Base-by-base conservation (phyloP, 1,140 invertebrate species). In the Caligus rogercresseyi region DNA sequence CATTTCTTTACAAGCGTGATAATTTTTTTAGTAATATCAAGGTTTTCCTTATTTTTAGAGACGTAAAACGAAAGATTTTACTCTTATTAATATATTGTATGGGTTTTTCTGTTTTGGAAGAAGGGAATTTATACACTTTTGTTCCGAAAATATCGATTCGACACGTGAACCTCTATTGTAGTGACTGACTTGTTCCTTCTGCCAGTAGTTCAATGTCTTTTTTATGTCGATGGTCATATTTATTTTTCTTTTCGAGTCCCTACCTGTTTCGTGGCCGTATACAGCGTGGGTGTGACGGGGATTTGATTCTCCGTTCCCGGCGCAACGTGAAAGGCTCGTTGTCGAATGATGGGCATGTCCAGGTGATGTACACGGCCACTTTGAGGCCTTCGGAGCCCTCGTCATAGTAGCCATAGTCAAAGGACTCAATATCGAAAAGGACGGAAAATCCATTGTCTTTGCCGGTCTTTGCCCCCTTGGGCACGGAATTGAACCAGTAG, bases 361-460 rank as follows among this genome's bases (percentile, higher is more conserved):
- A 63, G 25, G 57, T 63, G 61, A 25, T 63, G 61, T 14, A 25
- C 52, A 19, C 25, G 14, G 61, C 61, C 18, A 63, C 61, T 53
- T 63, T 63, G 14, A 63, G 53, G 2, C 61, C 61, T 55, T 63
- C 61, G 14, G 18, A 23, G 52, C 61, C 61, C 31, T 63, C 61
- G 31, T 63, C 61, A 55, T 63, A 63, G 54, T 63, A 63, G 7
- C 61, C 61, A 21, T 63, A 63, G 31, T 63, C 61, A 25, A 23
- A 63, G 52, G 61, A 63, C 16, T 63, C 61, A 15, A 63, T 56
- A 26, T 63, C 61, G 31, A 63, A 63, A n/a, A 63, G 54, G 15
- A 63, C 61, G 21, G 61, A 63, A 25, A 63, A 63, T 25, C 61
- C 61, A 26, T 63, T 63, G 16, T 63, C 61, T 55, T 63, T 63